Conservation (phyloP, 2,113 vertebrate species). For the Phoxinus phoxinus region DNA sequence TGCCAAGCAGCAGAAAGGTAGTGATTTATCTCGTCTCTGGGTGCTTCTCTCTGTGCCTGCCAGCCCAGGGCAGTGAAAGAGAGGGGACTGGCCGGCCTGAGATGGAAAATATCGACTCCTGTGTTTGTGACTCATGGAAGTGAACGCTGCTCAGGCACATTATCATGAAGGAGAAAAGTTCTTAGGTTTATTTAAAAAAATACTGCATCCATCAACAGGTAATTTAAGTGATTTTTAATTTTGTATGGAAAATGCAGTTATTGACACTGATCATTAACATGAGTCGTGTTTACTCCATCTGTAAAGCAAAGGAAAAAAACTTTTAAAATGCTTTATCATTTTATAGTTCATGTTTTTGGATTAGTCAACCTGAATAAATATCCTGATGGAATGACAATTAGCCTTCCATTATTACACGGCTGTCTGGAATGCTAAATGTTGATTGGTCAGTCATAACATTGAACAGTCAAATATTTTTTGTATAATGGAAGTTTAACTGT, state of each 20-base stretch:
- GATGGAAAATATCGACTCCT: slow-evolving; percentile 38
- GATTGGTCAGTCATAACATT: not conserved
- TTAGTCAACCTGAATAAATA: not conserved
- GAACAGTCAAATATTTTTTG: not conserved
- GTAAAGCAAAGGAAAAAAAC: not conserved
- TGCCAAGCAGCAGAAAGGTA: slow-evolving; percentile 52
- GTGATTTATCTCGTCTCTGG: slow-evolving; percentile 50
- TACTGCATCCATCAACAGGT: slow-evolving; percentile 18
- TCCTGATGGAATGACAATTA: not conserved
- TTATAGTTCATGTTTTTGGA: not conserved
- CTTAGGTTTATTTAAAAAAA: slow-evolving; percentile 22
- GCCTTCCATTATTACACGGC: not conserved
- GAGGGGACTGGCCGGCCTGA: not conserved
- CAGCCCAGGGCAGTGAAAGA: slow-evolving; percentile 1
- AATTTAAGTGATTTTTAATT: not conserved
- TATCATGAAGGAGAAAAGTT: not conserved
- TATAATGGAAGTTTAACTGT: not conserved
- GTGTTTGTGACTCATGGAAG: slow-evolving; percentile 29
- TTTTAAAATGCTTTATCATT: not conserved
- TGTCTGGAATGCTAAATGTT: not conserved
- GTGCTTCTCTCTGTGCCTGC: slow-evolving; percentile 21
- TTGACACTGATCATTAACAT: not conserved
- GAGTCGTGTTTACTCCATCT: slow-evolving; percentile 1
- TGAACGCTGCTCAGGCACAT: not conserved
- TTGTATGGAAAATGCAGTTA: not conserved